phyloP scores from a whole-genome alignment of 2,797 vertebrate genomes.

The Brotula barbata region DNA sequence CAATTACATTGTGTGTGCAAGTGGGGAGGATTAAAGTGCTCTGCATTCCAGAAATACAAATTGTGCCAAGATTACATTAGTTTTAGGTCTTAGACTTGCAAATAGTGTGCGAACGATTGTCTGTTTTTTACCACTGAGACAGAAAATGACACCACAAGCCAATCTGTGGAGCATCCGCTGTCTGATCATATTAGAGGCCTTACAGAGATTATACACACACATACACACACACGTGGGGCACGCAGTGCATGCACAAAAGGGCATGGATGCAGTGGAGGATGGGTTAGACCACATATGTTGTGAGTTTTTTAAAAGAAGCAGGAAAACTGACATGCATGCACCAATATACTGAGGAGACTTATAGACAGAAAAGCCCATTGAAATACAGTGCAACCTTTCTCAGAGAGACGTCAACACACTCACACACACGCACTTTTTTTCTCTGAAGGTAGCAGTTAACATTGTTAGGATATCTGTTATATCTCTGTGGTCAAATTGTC shows the following conservation, averaged over 20 bases:
- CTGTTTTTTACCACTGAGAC: slow-evolving; percentile 62
- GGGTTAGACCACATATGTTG: background rate
- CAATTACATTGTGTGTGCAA: background rate
- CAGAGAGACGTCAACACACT: background rate
- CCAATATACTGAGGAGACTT: background rate
- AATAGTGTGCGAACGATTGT: slow-evolving; percentile 39
- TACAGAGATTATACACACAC: slow-evolving; percentile 34
- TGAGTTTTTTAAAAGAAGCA: background rate
- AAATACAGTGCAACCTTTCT: background rate
- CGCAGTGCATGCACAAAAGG: background rate
- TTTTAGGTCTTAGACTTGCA: slow-evolving; percentile 22
- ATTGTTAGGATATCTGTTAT: slow-evolving; percentile 51
- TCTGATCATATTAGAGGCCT: slow-evolving; percentile 38
- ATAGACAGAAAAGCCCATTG: background rate
- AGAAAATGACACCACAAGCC: slow-evolving; percentile 47
- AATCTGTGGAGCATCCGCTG: slow-evolving; percentile 56
- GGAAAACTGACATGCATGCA: slow-evolving; percentile 9
- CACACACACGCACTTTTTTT: slow-evolving; percentile 1
- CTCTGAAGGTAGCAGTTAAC: slow-evolving; percentile 30
- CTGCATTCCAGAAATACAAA: slow-evolving; percentile 12
- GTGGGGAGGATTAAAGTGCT: slow-evolving; percentile 3
- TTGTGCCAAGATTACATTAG: slow-evolving; percentile 18
- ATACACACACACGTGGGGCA: slow-evolving; percentile 6
- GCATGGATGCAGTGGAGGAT: background rate
- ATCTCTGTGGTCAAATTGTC: slow-evolving; percentile 60